Base-by-base conservation (phyloP, 2,797 vertebrate species). In the Harpagifer antarcticus region DNA sequence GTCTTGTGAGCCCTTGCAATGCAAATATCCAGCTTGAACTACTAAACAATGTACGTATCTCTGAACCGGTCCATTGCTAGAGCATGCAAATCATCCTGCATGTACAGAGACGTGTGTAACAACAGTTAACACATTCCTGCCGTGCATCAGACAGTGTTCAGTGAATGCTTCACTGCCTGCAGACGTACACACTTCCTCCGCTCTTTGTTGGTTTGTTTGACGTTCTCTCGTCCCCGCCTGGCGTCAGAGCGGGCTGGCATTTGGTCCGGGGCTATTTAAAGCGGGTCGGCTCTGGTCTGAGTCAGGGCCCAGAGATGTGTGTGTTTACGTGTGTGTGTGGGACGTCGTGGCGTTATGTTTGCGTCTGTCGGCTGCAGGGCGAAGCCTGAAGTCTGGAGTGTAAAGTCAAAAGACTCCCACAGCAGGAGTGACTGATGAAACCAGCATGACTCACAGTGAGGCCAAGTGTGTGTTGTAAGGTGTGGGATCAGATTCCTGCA, bases 241-340 rank as follows among this genome's bases (percentile, higher is more conserved):
- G 61, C 86, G 79, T 82, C 82, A 85, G 49, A 53, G 60, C 5
- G 42, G 11, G 56, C 73, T 88, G 82, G 83, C 86, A 87, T 92
- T 89, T 86, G 73, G 84, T 81, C 74, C 59, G 4, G 53, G 70
- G 66, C 70, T 86, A 88, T 91, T 90, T 86, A 37, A 13, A 84
- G 74, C 27, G 16, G 44, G 15, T 19, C 15, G 9, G 58, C 27
- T 68, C 64, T 45, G 84, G 57, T 76, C 73, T 86, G 87, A 86
- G 56, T 88, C 82, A 88, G 75, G 56, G 3, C 61, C 55, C 50
- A 11, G 17, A 50, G 63, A 66, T 11, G 40, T 53, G 48, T 15
- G 64, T 20, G 68, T 69, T 58, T 10, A 60, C 66, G 37, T 56
- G 74, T 49, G 74, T 53, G 74, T 59, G 33, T 74, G 83, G 54